Conservation (phyloP, 1,140 invertebrate species). For the Idris sp. region DNA sequence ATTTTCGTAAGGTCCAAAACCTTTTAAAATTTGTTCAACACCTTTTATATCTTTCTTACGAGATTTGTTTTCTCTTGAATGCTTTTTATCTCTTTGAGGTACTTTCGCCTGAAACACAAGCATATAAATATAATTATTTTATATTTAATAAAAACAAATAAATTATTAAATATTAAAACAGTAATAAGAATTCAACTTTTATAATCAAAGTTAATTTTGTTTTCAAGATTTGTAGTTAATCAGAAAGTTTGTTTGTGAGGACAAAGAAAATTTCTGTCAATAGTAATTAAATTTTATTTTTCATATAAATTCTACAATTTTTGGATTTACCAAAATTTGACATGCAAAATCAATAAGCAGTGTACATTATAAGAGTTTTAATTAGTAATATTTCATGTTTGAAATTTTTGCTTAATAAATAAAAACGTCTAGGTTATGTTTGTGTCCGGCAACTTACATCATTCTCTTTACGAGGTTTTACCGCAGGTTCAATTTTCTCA, state of each 20-base stretch:
- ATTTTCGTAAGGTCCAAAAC: constrained; percentile 82
- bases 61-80: constrained; percentile 69
- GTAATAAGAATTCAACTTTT: too few species aligned
- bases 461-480: constrained; percentile 55
- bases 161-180: constrained; percentile 2
- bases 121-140: not conserved
- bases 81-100: constrained; percentile 47
- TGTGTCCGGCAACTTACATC: constrained; percentile 60
- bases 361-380: not conserved
- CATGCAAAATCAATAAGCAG: too few species aligned
- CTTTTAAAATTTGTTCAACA: constrained; percentile 85
- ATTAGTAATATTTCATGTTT: not conserved
- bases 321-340: too few species aligned
- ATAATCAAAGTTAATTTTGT: too few species aligned
- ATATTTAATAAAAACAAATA: too few species aligned
- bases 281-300: too few species aligned
- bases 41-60: constrained; percentile 80
- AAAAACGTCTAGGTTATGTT: constrained; percentile 64
- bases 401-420: too few species aligned
- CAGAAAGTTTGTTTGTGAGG: too few species aligned
- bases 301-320: too few species aligned
- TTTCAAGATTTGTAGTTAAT: too few species aligned
- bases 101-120: constrained; percentile 35
- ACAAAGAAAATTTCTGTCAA: too few species aligned
- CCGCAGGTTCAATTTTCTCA: constrained; percentile 53